phyloP scores from a whole-genome alignment of 2,797 vertebrate species.

The Fistularia tabacaria region DNA sequence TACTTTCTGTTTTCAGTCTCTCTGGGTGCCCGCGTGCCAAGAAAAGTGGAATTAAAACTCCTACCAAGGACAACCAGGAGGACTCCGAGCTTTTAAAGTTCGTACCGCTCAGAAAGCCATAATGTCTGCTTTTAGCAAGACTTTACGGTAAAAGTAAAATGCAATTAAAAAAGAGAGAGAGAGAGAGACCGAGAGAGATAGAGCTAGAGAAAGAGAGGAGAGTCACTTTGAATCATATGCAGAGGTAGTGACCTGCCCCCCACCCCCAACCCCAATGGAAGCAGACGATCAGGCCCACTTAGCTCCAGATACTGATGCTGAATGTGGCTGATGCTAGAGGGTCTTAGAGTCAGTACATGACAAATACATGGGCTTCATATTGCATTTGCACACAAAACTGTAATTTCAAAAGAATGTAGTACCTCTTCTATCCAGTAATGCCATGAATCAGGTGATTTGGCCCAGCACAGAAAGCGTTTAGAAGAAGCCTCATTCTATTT shows the following conservation, averaged over 20 bases:
- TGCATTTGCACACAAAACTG: slow-evolving; percentile 51
- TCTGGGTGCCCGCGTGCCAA: slow-evolving; percentile 99
- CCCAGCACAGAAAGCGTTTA: slow-evolving; percentile 31
- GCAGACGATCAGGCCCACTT: slow-evolving; percentile 43
- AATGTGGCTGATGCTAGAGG: slow-evolving; percentile 58
- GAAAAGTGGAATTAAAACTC: slow-evolving; percentile 98
- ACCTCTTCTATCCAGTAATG: slow-evolving; percentile 18
- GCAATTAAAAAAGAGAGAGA: slow-evolving; percentile 37
- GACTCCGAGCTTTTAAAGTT: slow-evolving; percentile 99
- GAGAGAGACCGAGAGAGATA: slow-evolving; percentile 2
- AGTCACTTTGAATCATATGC: slow-evolving; percentile 48
- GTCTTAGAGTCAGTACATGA: slow-evolving; percentile 47
- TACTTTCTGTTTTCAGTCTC: slow-evolving; percentile 91
- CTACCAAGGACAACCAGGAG: slow-evolving; percentile 97
- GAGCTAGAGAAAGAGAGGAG: slow-evolving; percentile 28
- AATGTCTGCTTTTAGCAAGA: slow-evolving; percentile 73
- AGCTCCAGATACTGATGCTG: slow-evolving; percentile 61
- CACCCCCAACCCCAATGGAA: slow-evolving; percentile 19
- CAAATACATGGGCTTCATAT: slow-evolving; percentile 50
- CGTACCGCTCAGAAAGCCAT: slow-evolving; percentile 79
- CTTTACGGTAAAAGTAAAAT: slow-evolving; percentile 71
- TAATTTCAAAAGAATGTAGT: slow-evolving; percentile 35
- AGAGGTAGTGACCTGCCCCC: slow-evolving; percentile 54
- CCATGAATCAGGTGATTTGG: slow-evolving; percentile 16
- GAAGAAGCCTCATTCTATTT: slow-evolving; percentile 8